These are phyloP conservation scores for Rhea americana DNA, from an alignment of 2,113 vertebrate genomes.

Conservation along the genomic window DNA sequence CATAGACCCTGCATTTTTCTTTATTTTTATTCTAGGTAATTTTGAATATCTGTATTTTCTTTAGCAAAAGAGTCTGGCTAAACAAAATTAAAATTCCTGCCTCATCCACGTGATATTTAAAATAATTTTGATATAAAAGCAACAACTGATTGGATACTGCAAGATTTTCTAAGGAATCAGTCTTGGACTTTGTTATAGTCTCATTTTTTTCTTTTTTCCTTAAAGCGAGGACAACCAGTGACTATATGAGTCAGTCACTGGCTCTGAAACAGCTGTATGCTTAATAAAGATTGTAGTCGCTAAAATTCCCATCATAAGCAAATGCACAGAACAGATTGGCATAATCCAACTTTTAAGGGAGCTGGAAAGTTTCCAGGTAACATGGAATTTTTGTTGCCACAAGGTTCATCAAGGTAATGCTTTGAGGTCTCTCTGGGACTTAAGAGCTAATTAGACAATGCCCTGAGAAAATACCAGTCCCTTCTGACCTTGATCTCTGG, in stretches of 20 bases:
- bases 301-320: background rate
- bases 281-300: background rate
- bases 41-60: background rate
- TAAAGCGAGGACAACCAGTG: background rate
- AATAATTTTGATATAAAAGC: background rate
- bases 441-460: background rate
- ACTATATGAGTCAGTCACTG: background rate
- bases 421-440: background rate
- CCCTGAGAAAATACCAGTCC: background rate
- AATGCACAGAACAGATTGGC: background rate
- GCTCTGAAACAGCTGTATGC: background rate
- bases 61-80: background rate
- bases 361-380: background rate
- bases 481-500: background rate
- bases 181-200: background rate
- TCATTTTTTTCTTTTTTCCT: background rate
- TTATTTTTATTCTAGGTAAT: background rate
- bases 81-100: background rate
- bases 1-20: background rate
- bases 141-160: background rate
- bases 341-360: background rate
- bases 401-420: background rate
- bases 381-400: background rate
- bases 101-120: background rate
- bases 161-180: background rate